Conservation (phyloP, 2,113 vertebrate genomes). For the Illadopsis cleaveri region DNA sequence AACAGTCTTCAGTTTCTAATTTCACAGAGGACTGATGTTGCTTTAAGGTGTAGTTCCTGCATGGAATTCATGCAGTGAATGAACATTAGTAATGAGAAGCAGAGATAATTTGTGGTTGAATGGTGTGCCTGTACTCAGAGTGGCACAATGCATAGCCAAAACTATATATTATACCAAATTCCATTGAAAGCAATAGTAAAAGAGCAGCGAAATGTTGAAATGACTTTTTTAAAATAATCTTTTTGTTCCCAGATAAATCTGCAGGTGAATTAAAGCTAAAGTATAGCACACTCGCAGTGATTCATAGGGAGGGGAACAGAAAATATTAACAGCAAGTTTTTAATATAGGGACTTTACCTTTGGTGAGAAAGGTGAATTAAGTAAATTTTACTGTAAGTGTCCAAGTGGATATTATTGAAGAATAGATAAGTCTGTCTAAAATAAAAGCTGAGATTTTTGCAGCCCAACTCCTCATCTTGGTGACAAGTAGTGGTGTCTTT, state of each 20-base stretch:
- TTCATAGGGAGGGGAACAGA: background rate
- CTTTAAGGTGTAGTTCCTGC: slow-evolving; percentile 52
- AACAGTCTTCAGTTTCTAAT: slow-evolving; percentile 66
- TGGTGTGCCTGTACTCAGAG: slow-evolving; percentile 25
- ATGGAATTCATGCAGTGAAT: slow-evolving; percentile 46
- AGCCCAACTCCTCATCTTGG: background rate
- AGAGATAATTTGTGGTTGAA: slow-evolving; percentile 69
- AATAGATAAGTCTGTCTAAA: background rate
- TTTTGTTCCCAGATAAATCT: slow-evolving; percentile 46
- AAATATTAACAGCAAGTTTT: background rate
- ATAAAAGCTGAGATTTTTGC: background rate
- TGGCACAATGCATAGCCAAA: slow-evolving; percentile 16
- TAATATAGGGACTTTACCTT: background rate
- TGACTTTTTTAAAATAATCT: slow-evolving; percentile 21
- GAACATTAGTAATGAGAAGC: slow-evolving; percentile 66
- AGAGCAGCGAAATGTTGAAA: slow-evolving; percentile 41
- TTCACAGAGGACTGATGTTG: slow-evolving; percentile 67
- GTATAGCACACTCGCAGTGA: background rate
- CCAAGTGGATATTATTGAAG: background rate
- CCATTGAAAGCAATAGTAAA: slow-evolving; percentile 18
- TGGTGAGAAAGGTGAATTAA: background rate
- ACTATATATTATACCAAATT: slow-evolving; percentile 46
- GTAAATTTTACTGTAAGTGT: background rate
- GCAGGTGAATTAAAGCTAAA: background rate
- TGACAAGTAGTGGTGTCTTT: background rate